Percentiles rank a stretch among this genome's conserved stretches.
phyloP scores from a whole-genome alignment of 1,140 invertebrate genomes.

The Trachymyrmex cornetzi region DNA sequence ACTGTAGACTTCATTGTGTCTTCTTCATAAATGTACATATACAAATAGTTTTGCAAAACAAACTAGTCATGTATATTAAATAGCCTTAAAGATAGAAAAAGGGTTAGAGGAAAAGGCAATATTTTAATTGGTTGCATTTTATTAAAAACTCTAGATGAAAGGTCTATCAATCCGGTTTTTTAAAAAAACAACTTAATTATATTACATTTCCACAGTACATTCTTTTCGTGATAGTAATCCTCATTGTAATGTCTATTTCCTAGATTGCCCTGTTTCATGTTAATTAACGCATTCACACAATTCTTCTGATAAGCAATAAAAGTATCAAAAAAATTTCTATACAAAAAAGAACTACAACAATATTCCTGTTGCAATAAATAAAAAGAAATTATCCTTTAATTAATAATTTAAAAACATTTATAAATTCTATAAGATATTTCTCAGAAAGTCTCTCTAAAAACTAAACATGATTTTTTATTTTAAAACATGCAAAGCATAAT shows the following conservation, averaged over 20 bases:
- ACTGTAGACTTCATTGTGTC: background rate
- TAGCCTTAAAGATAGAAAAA: slow-evolving; percentile 33
- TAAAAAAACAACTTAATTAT: background rate
- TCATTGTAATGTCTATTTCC: background rate
- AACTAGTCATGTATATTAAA: slow-evolving; percentile 36
- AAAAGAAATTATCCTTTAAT: background rate
- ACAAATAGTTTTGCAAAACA: background rate
- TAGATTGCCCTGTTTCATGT: background rate
- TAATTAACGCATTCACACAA: background rate
- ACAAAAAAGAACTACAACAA: background rate
- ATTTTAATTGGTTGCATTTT: background rate
- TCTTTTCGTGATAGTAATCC: background rate
- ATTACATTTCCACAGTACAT: background rate
- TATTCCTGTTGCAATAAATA: background rate
- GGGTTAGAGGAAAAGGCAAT: slow-evolving; percentile 2
- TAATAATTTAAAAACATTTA: background rate
- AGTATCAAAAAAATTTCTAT: background rate
- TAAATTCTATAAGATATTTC: background rate
- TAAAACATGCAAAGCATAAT: background rate
- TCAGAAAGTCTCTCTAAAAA: background rate
- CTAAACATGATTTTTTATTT: background rate
- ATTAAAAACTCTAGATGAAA: background rate
- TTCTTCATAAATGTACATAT: slow-evolving; percentile 1
- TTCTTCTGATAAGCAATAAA: slow-evolving; percentile 8
- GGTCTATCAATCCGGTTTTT: background rate